These are phyloP conservation scores for Callionymus lyra DNA, from an alignment of 2,113 vertebrate species.

Conservation along the genomic window DNA sequence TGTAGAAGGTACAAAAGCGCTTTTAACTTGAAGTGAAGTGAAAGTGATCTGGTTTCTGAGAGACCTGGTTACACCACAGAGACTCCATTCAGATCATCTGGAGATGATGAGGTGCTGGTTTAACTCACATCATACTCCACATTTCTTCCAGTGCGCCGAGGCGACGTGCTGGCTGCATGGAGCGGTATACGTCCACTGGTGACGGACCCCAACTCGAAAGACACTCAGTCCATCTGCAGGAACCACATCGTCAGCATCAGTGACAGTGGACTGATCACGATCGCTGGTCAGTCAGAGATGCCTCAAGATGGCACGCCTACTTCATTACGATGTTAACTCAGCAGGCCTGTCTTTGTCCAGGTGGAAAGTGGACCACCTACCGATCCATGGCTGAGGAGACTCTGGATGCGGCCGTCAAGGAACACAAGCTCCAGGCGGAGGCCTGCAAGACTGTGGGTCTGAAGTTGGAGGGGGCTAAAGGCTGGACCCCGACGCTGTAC, in stretches of 20 bases:
- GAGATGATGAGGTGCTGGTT: too few relatives aligned
- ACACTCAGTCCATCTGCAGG: slow-evolving; percentile 92
- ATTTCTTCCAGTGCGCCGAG: slow-evolving; percentile 77
- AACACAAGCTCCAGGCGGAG: slow-evolving; percentile 66
- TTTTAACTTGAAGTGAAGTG: too few relatives aligned
- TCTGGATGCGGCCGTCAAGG: slow-evolving; percentile 71
- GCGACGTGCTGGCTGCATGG: slow-evolving; percentile 94
- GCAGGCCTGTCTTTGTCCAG: slow-evolving; percentile 44
- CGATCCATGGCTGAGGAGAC: slow-evolving; percentile 91
- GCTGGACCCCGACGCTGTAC: slow-evolving; percentile 91
- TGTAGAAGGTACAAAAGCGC: slow-evolving; percentile 75
- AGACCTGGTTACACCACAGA: too few relatives aligned
- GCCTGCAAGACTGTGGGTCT: slow-evolving; percentile 80
- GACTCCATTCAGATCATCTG: too few relatives aligned
- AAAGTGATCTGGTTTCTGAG: too few relatives aligned
- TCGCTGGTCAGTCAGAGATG: slow-evolving; percentile 73
- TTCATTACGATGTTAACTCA: background rate
- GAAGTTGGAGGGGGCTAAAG: slow-evolving; percentile 80
- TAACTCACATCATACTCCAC: background rate
- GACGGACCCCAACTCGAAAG: slow-evolving; percentile 86
- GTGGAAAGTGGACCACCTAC: slow-evolving; percentile 98
- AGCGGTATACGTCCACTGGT: slow-evolving; percentile 95
- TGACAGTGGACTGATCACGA: slow-evolving; percentile 83
- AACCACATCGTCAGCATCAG: slow-evolving; percentile 87
- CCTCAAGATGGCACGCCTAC: slow-evolving; percentile 50